phyloP scores from a whole-genome alignment of 2,113 vertebrate species.

The Columbina picui region DNA sequence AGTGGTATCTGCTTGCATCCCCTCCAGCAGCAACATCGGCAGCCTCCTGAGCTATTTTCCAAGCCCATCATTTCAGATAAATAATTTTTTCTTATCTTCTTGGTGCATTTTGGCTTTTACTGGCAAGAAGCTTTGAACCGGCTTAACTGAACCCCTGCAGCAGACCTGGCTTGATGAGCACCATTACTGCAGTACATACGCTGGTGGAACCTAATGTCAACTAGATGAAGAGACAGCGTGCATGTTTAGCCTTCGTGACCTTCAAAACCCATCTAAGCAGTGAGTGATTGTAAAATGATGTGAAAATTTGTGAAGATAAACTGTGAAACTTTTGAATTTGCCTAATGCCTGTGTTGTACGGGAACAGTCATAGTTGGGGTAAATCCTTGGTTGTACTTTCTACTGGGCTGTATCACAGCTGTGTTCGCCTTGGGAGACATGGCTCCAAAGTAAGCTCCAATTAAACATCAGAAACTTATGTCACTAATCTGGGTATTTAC shows the following conservation, averaged over 20 bases:
- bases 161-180: neutral
- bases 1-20: neutral
- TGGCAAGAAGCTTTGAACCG: fast-evolving
- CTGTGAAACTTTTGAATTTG: neutral
- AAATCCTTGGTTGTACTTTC: neutral
- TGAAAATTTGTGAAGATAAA: neutral
- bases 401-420: neutral
- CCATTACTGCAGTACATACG: neutral
- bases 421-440: neutral
- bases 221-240: neutral
- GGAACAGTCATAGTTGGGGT: neutral
- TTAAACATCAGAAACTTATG: neutral
- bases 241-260: neutral
- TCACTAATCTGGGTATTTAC: constrained; percentile 30
- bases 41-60: neutral
- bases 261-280: neutral
- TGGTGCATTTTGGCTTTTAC: neutral
- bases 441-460: neutral
- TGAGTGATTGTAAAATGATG: neutral
- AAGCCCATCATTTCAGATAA: neutral
- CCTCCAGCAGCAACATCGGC: neutral
- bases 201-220: neutral
- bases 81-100: neutral
- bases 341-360: neutral
- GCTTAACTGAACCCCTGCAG: neutral